phyloP scores from a whole-genome alignment of 2,113 vertebrate species.

The Clarias macrocephalus region DNA sequence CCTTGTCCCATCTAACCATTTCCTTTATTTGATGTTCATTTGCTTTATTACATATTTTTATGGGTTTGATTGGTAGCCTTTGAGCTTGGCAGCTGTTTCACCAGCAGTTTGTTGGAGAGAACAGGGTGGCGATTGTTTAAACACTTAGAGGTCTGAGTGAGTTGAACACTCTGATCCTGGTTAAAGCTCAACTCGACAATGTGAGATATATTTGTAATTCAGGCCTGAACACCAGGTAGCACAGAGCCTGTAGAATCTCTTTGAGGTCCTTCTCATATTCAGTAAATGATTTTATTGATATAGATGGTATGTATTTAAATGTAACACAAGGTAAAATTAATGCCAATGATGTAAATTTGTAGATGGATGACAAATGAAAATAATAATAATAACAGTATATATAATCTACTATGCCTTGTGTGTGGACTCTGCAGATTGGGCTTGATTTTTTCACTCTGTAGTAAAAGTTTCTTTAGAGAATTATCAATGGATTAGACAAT shows the following conservation, averaged over 20 bases:
- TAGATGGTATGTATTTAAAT: background rate
- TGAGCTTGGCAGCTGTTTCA: slow-evolving; percentile 18
- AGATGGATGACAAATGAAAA: too few species aligned
- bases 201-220: slow-evolving; percentile 29
- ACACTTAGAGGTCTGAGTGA: background rate
- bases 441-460: background rate
- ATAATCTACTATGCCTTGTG: too few species aligned
- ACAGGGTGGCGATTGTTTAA: slow-evolving; percentile 47
- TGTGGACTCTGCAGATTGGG: background rate
- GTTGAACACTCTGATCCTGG: background rate
- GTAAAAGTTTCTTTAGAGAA: background rate
- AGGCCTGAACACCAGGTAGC: background rate
- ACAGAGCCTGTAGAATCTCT: background rate
- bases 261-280: background rate
- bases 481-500: background rate
- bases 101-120: slow-evolving; percentile 22
- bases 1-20: slow-evolving; percentile 17
- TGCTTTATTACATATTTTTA: slow-evolving; percentile 31
- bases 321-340: background rate
- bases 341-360: background rate
- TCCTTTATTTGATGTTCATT: slow-evolving; percentile 31
- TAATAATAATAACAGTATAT: too few species aligned
- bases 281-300: background rate
- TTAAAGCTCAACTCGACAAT: slow-evolving; percentile 22
- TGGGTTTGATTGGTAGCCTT: slow-evolving; percentile 27